A percentile compares a stretch with the other conserved stretches of the same genome.
phyloP scores from a whole-genome alignment of 2,888 invertebrate genomes.

The Meliscaeva auricollis region DNA sequence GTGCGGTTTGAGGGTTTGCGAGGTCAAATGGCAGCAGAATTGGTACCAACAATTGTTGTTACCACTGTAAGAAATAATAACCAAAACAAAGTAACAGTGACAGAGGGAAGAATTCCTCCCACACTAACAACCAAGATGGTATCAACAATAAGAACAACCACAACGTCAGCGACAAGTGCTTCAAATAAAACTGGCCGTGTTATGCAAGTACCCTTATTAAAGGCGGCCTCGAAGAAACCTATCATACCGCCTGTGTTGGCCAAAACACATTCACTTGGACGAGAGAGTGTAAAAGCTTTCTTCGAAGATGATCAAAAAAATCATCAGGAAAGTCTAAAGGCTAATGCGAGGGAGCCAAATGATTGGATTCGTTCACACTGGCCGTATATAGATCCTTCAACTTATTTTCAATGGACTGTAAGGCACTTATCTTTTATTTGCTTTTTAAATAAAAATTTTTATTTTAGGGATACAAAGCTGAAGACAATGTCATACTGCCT shows the following conservation, averaged over 20 bases:
- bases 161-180: not conserved
- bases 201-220: conserved; percentile 82
- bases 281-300: conserved; percentile 70
- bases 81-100: conserved; percentile 50
- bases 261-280: conserved; percentile 79
- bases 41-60: conserved; percentile 75
- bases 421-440: conserved; percentile 1
- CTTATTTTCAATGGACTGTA: conserved; percentile 89
- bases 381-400: conserved; percentile 88
- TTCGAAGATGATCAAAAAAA: conserved; percentile 41
- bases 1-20: conserved; percentile 70
- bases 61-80: conserved; percentile 67
- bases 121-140: conserved; percentile 40
- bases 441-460: not conserved
- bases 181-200: conserved; percentile 80
- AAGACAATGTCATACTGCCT: conserved; percentile 87
- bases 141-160: conserved; percentile 40
- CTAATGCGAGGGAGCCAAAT: conserved; percentile 78
- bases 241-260: conserved; percentile 84
- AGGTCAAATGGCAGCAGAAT: conserved; percentile 47
- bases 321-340: conserved; percentile 41
- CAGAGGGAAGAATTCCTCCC: conserved; percentile 32
- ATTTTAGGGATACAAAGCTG: conserved; percentile 86
- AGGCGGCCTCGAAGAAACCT: conserved; percentile 86
- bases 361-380: conserved; percentile 87